A percentile compares a stretch with the other conserved stretches of the same genome.
Conservation (phyloP, 2,888 invertebrate genomes). For the Ctenicera cuprea region DNA sequence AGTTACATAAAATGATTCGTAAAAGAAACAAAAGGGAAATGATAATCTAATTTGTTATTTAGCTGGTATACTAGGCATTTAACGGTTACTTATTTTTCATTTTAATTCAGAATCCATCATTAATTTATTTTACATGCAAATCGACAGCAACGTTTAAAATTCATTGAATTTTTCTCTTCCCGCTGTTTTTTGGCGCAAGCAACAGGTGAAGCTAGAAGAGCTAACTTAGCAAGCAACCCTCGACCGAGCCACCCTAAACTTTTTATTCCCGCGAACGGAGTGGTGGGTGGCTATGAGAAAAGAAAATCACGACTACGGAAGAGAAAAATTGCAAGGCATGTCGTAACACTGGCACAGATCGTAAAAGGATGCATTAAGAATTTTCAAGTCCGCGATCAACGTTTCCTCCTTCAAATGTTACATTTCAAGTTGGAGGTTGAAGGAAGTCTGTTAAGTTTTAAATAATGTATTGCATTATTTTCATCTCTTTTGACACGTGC, state of each 20-base stretch:
- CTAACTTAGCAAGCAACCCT: conserved; percentile 55
- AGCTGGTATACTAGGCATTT: background rate
- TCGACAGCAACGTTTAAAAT: conserved; percentile 66
- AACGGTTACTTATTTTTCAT: background rate
- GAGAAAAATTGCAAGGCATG: conserved; percentile 70
- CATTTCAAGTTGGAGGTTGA: conserved; percentile 1
- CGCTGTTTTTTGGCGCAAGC: conserved; percentile 62
- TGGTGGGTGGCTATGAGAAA: conserved; percentile 52
- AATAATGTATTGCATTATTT: conserved; percentile 62
- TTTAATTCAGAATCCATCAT: conserved; percentile 30
- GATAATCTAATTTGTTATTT: too few relatives aligned
- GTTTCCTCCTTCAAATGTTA: conserved; percentile 21
- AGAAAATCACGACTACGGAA: conserved; percentile 61
- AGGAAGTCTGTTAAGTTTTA: conserved; percentile 39
- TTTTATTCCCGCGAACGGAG: conserved; percentile 60
- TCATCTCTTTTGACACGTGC: conserved; percentile 65
- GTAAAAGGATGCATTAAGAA: conserved; percentile 58
- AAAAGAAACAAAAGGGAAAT: too few relatives aligned
- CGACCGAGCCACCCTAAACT: conserved; percentile 58
- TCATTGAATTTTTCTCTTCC: conserved; percentile 69
- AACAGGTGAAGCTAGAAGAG: conserved; percentile 63
- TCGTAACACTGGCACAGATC: conserved; percentile 67
- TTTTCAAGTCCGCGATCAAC: conserved; percentile 27
- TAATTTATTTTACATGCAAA: conserved; percentile 54
- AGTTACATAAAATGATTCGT: too few relatives aligned